phyloP scores from a whole-genome alignment of 2,113 vertebrate species.

The Lathamus discolor region DNA sequence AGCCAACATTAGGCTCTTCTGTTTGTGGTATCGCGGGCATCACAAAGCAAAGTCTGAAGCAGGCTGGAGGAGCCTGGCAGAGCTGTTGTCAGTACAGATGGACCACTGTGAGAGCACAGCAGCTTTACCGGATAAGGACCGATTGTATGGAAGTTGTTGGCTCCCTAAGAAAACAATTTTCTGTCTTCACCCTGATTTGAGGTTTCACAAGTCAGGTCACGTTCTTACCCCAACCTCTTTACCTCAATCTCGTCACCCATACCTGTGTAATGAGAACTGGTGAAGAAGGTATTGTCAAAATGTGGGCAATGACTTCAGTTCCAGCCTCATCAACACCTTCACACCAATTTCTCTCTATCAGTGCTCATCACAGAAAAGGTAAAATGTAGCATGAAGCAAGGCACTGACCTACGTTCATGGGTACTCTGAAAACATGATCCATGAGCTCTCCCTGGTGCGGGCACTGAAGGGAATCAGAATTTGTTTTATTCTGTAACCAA shows the following conservation, averaged over 20 bases:
- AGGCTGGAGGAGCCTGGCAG: neutral
- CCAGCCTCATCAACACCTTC: neutral
- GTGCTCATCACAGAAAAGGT: neutral
- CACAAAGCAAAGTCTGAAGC: slow-evolving; percentile 24
- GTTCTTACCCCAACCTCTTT: neutral
- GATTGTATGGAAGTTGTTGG: neutral
- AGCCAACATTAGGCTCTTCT: slow-evolving; percentile 62
- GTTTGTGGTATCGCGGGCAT: slow-evolving; percentile 27
- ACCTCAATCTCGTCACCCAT: neutral
- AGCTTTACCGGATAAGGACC: neutral
- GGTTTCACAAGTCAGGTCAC: neutral
- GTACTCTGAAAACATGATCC: neutral
- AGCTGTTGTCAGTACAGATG: neutral
- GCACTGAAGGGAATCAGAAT: neutral
- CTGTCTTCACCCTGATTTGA: neutral
- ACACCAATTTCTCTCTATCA: neutral
- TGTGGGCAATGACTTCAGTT: neutral
- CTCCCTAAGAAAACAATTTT: neutral
- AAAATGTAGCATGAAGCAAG: neutral
- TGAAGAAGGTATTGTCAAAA: neutral
- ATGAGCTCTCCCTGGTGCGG: neutral
- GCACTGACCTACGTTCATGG: neutral
- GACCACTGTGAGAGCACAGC: neutral
- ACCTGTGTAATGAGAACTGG: neutral
- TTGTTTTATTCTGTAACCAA: neutral